Evolutionary conservation across 2,888 invertebrate species (phyloP), one percentile per base, ranked within the genome.

Genomic region (Lysandra coridon): DNA sequence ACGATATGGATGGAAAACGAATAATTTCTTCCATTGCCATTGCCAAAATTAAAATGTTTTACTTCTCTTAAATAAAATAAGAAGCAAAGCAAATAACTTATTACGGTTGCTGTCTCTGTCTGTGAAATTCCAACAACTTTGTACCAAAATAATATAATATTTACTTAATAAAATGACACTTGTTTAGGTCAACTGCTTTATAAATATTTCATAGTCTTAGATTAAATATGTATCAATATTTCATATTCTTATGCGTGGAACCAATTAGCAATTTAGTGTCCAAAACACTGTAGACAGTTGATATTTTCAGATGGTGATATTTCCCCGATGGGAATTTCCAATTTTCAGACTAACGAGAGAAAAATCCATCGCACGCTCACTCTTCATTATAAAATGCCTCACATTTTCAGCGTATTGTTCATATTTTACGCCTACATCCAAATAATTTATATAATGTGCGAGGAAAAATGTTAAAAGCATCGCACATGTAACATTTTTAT

Each of bases 351-450:
- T 64, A 64, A 64, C 64, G 64, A 64, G 64, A 30, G 12, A 64
- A 64, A 64, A 64, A 64, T 64, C 64, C 62, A 62, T n/a, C 23
- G 64, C 64, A 1, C 64, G 57, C 10, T 64, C 64, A 64, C 64
- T 64, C 64, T 30, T 64, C 30, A 64, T 64, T 30, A 64, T 64
- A 30, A 64, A 64, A 64, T 30, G 30, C 64, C 62, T 62, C 62
- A 62, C 62, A 62, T 62, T 62, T 23, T 23, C 64, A 12, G 12
- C 30, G 12, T 64, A 30, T 64, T 64, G 64, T 64, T 23, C 30
- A 64, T 64, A 64, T 64, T 30, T 64, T 30, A 64, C 64, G 30
- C 64, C 64, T 12, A 12, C 64, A 30, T 64, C 23, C 64, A 64
- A 12, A 64, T 4, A 23, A 62, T n/a, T 62, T 30, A 30, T 64